Base-by-base conservation (phyloP, 2,888 invertebrate species). In the Lasius fuliginosus region DNA sequence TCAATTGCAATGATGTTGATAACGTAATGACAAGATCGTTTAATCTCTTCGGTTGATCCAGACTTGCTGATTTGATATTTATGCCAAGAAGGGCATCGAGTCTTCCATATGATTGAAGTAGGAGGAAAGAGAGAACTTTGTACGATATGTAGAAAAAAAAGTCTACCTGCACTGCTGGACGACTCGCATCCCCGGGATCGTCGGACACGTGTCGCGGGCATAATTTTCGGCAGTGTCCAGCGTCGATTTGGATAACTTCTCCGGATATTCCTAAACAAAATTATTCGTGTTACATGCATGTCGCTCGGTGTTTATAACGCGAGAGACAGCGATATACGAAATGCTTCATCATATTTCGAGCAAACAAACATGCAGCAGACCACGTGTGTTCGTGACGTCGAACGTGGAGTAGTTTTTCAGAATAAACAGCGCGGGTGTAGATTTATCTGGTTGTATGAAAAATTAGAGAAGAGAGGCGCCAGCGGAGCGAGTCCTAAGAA, bases 201-300 rank as follows among this genome's bases (percentile, higher is more conserved):
- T 94, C 94, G 30, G 91, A 89, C 18, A 92, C 92, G 75, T 94
- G 92, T 53, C 91, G 92, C 23, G 94, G 94, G 75, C 94, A 94
- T 30, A 94, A 85, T 87, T 92, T 93, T 75, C 94, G 94, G 86
- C 95, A 95, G 65, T 93, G 93, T 12, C 95, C 95, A 6, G 93
- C 92, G 81, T 95, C 95, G 65, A 95, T 92, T 81, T 93, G 91
- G 36, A 95, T 94, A 4, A 93, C 89, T 85, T 95, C 94, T 2
- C 95, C 95, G 5, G 94, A 94, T 87, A 94, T 93, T 42, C 93
- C 95, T 95, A 87, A 90, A 81, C 71, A 77, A 74, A 62, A 71
- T 46, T 15, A 74, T 60, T 12, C 27, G 2, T 11, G 1, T 71
- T 71, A 71, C 5, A n/a, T 23, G 5, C 46, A 15, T 15, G 8